Base-by-base conservation (phyloP, 2,888 invertebrate genomes). In the Alsophila aescularia region DNA sequence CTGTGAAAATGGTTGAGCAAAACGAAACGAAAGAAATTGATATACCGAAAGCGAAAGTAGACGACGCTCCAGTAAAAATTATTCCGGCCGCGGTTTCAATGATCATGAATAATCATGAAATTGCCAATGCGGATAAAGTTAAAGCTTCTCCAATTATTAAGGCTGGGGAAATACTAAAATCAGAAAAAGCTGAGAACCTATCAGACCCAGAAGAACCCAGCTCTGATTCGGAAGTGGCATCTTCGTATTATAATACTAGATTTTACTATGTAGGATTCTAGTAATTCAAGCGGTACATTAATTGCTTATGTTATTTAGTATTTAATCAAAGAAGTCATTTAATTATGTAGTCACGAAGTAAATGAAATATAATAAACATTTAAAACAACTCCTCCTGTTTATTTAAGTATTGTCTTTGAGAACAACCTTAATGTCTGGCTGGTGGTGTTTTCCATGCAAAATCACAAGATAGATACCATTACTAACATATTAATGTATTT, bases 161-260 rank as follows among this genome's bases (percentile, higher is more conserved):
- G 2, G 37, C 57, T 12, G 67, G 73, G 37, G 58, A 51, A 36
- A 6, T 21, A 10, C 45, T 41, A 34, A 56, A 39, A 32, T 57
- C 18, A n/a, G 57, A 58, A 68, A 47, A 53, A 34, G 72, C 73
- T 45, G 69, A 73, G 14, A 61, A 66, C 32, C 55, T 57, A 43
- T 15, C 16, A 14, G 66, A 70, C 1, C 67, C 72, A 56, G 73
- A 72, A 42, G 77, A 78, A 21, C 37, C 66, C 27, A 55, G 56
- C 18, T 45, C 73, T 10, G 90, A 90, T 69, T 85, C 90, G 1
- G 89, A 87, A 53, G 81, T 77, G 14, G 86, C 90, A 10, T 87
- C 90, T n/a, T 90, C 90, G 2, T 90, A 77, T 62, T 90, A 86
- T 51, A 82, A 79, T 60, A 82, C 89, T 5, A 83, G 77, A 70